A percentile compares a stretch with the other conserved stretches of the same genome.
Evolutionary conservation across 64 coral and sea anemone genomes (phyloP).

Genomic region (Actinia tenebrosa): DNA sequence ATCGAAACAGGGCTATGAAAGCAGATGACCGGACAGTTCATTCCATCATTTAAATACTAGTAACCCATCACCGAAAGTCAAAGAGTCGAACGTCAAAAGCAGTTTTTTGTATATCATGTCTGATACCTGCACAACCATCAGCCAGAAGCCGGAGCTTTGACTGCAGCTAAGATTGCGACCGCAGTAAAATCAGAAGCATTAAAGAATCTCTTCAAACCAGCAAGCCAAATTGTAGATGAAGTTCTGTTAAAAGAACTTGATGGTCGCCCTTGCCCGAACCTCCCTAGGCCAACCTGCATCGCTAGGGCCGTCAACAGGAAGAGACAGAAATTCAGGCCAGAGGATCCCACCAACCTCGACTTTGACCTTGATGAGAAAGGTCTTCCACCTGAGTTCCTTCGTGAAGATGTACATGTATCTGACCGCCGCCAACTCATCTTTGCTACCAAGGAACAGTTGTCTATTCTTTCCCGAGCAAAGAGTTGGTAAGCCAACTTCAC

Average conservation of each 20-base stretch:
- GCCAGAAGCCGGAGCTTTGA: neutral
- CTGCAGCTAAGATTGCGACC: constrained; percentile 13
- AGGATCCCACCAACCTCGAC: constrained; percentile 21
- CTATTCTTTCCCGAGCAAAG: neutral
- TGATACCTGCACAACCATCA: neutral
- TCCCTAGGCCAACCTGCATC: neutral
- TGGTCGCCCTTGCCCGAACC: neutral
- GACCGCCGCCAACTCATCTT: constrained; percentile 13
- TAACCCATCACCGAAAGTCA: no score
- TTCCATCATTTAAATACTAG: no score
- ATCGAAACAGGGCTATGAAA: no score
- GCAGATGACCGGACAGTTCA: no score
- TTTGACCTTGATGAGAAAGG: constrained; percentile 19
- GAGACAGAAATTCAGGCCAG: constrained; percentile 18
- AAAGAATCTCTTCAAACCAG: constrained; percentile 31
- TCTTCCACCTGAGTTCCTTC: constrained; percentile 1
- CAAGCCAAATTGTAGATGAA: constrained; percentile 9
- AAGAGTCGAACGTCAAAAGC: no score
- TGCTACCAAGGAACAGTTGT: constrained; percentile 6
- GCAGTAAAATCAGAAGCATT: constrained; percentile 13
- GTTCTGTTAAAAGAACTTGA: neutral
- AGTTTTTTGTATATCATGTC: no score
- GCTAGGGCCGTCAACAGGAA: constrained; percentile 3
- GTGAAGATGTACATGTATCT: neutral
- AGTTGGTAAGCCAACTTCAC: neutral